Conservation (phyloP, 2,797 vertebrate species). For the Todus mexicanus region DNA sequence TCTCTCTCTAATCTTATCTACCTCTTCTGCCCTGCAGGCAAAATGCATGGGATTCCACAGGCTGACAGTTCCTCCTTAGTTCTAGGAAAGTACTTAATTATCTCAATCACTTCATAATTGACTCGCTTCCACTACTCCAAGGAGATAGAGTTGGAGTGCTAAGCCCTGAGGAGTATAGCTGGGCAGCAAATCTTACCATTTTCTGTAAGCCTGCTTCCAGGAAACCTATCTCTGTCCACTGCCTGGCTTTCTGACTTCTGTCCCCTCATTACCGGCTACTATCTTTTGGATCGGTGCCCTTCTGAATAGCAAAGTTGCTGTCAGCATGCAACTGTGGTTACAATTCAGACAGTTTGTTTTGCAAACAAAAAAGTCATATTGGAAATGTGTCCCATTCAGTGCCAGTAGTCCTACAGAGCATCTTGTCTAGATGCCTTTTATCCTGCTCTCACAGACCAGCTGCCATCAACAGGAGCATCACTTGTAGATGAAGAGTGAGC, state of each 20-base stretch:
- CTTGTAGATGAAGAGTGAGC: background rate
- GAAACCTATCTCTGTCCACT: background rate
- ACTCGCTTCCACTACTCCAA: background rate
- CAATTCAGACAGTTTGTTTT: background rate
- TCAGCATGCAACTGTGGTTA: background rate
- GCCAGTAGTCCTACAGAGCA: background rate
- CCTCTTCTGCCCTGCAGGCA: background rate
- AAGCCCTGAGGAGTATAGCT: background rate
- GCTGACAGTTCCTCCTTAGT: background rate
- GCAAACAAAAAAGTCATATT: background rate
- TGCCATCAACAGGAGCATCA: slow-evolving; percentile 1
- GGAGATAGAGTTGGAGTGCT: background rate
- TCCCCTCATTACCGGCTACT: background rate
- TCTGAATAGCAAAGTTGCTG: background rate
- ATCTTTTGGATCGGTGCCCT: background rate
- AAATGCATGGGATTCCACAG: slow-evolving; percentile 37
- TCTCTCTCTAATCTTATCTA: background rate
- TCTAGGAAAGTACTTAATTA: slow-evolving; percentile 44
- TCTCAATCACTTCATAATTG: slow-evolving; percentile 28
- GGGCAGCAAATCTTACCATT: background rate
- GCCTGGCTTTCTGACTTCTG: background rate
- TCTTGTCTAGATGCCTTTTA: background rate
- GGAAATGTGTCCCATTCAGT: background rate
- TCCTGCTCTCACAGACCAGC: background rate
- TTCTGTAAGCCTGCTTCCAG: background rate